phyloP scores from a whole-genome alignment of 2,888 invertebrate species.

The Auanema freiburgensis region DNA sequence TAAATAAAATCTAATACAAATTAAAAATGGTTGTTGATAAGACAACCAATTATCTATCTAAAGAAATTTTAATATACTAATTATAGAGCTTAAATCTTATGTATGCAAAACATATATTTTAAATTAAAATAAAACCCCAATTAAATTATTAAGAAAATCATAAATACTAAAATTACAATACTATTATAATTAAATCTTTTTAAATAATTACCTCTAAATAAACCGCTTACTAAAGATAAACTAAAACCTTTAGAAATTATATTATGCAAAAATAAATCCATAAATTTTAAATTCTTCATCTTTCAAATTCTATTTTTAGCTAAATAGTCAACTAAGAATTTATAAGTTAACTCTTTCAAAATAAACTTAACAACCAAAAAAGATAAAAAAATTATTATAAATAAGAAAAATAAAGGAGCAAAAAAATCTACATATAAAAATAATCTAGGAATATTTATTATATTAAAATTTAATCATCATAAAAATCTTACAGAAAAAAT shows the following conservation, averaged over 20 bases:
- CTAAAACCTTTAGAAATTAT: conserved; percentile 32
- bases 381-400: conserved; percentile 36
- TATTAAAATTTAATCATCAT: conserved; percentile 46
- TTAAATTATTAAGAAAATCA: conserved; percentile 36
- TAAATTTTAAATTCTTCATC: conserved; percentile 44
- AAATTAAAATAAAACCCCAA: conserved; percentile 33
- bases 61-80: neutral
- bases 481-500: conserved; percentile 41
- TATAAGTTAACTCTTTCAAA: conserved; percentile 40
- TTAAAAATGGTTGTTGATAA: neutral
- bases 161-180: conserved; percentile 29
- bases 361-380: conserved; percentile 39
- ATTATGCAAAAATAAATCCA: conserved; percentile 42
- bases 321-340: conserved; percentile 49
- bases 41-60: neutral
- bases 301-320: conserved; percentile 39
- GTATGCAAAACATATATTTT: neutral
- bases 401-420: conserved; percentile 65
- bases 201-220: conserved; percentile 31
- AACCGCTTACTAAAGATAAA: conserved; percentile 18
- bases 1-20: conserved; percentile 8
- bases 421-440: conserved; percentile 48
- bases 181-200: conserved; percentile 37
- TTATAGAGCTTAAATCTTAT: neutral
- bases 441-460: conserved; percentile 40